Base-by-base conservation (phyloP, 2,797 vertebrate genomes). In the Gobionotothen gibberifrons region DNA sequence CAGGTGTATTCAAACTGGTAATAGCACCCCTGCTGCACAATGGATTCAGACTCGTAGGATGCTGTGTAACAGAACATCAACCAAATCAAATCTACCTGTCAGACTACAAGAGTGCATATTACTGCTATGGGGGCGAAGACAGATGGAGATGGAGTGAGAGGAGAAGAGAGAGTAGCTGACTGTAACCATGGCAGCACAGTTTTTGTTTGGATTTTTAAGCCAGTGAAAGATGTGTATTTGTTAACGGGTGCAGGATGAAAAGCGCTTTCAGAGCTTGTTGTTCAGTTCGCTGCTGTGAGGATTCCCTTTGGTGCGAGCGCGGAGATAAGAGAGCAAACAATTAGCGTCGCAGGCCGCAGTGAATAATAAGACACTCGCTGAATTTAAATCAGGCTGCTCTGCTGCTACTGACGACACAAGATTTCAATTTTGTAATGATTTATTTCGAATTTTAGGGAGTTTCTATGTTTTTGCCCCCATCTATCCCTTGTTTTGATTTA, bases 161-260 rank as follows among this genome's bases (percentile, higher is more conserved):
- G 22, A 55, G 26, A 59, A 61, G 66, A 54, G 51, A 72, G 72
- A 59, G 67, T 72, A 69, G 84, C 79, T 74, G 78, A 65, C 82
- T 62, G 91, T 93, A 91, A 90, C 92, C 87, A 91, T 92, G 87
- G 89, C 75, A 92, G 86, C 88, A 55, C 15, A 9, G 53, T 51
- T 36, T 55, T 32, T 56, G 32, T 36, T 36, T 63, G 40, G 4
- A n/a, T 57, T 43, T 17, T 39, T 67, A 52, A 70, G 49, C 69
- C 69, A 60, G 54, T 64, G 62, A 74, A 84, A 84, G 72, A 51
- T 60, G 43, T 76, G 46, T 74, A 42, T 84, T 82, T 64, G 55
- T 85, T 77, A 70, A 74, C 71, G 83, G 83, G 49, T 63, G 72
- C 48, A 51, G 66, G 69, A 79, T 75, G 75, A 43, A 49, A 57